Base-by-base conservation (phyloP, 1,140 invertebrate species). In the Heliothis virescens region DNA sequence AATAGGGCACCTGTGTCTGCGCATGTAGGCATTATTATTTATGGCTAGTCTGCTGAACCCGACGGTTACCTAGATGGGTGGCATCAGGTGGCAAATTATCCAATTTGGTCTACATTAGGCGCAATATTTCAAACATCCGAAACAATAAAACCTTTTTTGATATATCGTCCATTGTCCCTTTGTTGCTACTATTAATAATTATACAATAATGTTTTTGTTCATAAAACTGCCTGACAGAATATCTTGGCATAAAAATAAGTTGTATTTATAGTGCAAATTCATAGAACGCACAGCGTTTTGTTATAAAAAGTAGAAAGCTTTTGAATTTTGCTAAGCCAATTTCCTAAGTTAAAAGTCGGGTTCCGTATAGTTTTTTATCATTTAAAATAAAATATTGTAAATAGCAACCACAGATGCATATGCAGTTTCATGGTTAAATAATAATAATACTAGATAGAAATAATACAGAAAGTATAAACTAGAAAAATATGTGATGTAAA, bases 261-360 rank as follows among this genome's bases (percentile, higher is more conserved):
- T 50, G 48, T 26, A 48, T 67, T 21, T 67, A 41, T 41, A 53
- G 50, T 71, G 48, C 13, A 72, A 72, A 72, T 72, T 72, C 52
- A 72, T 72, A 72, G 69, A 72, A 72, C 53, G 16, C 26, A 12
- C 12, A n/a, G 16, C 26, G 69, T 18, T 41, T 57, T 21, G 13
- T 57, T 18, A 13, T 57, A 72, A 72, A 72, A 72, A 72, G 26
- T 15, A 34, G 41, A 67, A 67, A 57, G 34, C 16, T 15, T 57
- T 57, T 53, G 18, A 52, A 52, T 71, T 29, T 15, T 29, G 48
- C n/a, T 12, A 71, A 50, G 63, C 4, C 3, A n/a, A 41, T 48
- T 13, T 2, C 12, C 12, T 48, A 15, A 11, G 3, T 26, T 13
- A 4, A 3, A 13, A 0, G 5, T n/a, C 29, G 48, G 48, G 67